A percentile compares a stretch with the other conserved stretches of the same genome.
Evolutionary conservation across 1,140 invertebrate genomes (phyloP).

Genomic region (Sycophila sp.): DNA sequence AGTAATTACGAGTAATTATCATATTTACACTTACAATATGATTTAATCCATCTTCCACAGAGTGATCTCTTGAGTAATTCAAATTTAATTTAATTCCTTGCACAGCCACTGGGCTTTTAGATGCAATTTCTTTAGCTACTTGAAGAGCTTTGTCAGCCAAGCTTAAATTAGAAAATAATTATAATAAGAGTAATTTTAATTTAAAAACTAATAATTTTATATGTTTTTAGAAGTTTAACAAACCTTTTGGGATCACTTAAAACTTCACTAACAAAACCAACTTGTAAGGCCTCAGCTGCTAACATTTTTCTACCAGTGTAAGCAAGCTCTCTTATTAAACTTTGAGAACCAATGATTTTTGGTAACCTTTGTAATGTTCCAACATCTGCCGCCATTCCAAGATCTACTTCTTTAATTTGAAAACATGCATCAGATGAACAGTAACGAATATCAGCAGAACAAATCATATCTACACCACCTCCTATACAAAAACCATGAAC

Average conservation of each 20-base stretch:
- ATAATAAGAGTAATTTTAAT: background rate
- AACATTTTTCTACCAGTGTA: conserved; percentile 87
- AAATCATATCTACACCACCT: conserved; percentile 87
- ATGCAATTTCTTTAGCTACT: conserved; percentile 82
- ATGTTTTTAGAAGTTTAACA: conserved; percentile 26
- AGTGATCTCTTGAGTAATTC: conserved; percentile 88
- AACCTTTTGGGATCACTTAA: conserved; percentile 78
- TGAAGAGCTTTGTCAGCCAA: conserved; percentile 77
- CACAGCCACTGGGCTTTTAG: conserved; percentile 94
- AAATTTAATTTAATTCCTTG: conserved; percentile 88
- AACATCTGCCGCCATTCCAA: conserved; percentile 94
- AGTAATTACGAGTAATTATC: conserved; percentile 38
- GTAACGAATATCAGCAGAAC: conserved; percentile 91
- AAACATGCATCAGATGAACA: conserved; percentile 93
- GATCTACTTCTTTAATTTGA: conserved; percentile 87
- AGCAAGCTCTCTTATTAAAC: conserved; percentile 86
- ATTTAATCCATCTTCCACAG: conserved; percentile 84
- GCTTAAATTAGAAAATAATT: conserved; percentile 59
- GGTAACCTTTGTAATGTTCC: conserved; percentile 93
- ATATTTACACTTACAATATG: conserved; percentile 74
- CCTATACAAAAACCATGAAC: conserved; percentile 92
- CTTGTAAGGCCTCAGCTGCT: conserved; percentile 80
- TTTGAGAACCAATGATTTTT: conserved; percentile 90
- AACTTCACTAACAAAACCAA: conserved; percentile 81
- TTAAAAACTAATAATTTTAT: too few relatives aligned